Percentiles rank a stretch among this genome's conserved stretches.
Evolutionary conservation across 2,797 vertebrate species (phyloP).

Genomic region (Siniperca obscura): DNA sequence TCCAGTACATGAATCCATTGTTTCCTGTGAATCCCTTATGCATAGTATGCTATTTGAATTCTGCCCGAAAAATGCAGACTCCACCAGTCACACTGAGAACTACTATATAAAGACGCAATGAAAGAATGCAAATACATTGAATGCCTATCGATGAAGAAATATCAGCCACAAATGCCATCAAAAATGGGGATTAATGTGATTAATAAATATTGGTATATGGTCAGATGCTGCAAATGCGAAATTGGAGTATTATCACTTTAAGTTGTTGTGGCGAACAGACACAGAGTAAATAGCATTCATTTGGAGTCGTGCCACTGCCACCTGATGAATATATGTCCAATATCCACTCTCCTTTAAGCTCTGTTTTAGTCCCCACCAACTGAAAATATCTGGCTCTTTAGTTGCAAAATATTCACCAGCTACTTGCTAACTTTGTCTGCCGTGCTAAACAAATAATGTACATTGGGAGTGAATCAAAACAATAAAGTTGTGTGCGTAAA

Average conservation of each 20-base stretch:
- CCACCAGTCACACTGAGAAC: not conserved
- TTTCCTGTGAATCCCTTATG: not conserved
- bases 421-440: not conserved
- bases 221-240: not conserved
- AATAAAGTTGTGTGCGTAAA: not conserved
- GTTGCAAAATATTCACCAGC: not conserved
- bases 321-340: not conserved
- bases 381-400: not conserved
- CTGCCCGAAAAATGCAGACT: not conserved
- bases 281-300: not conserved
- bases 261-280: not conserved
- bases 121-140: not conserved
- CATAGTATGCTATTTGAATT: not conserved
- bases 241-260: not conserved
- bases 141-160: not conserved
- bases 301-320: not conserved
- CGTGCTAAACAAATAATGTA: not conserved
- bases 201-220: not conserved
- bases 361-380: not conserved
- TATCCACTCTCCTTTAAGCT: not conserved
- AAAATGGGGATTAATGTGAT: not conserved
- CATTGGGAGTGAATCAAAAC: not conserved
- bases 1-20: slow-evolving; percentile 5
- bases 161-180: not conserved
- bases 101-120: not conserved